A percentile compares a stretch with the other conserved stretches of the same genome.
Evolutionary conservation across 2,888 invertebrate species (phyloP).

Genomic region (Amblyjoppa proteus): DNA sequence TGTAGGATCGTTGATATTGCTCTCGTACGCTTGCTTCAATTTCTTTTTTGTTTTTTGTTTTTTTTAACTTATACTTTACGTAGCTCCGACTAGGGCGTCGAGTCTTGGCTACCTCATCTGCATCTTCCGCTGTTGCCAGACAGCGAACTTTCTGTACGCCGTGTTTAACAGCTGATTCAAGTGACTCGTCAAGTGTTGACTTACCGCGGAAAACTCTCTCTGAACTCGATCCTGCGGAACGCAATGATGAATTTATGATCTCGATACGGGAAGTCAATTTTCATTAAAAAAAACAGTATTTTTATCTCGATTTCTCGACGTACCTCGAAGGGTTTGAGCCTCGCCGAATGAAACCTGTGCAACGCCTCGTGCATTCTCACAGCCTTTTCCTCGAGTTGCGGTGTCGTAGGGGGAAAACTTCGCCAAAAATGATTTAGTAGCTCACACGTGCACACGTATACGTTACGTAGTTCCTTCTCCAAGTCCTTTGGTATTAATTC

Average conservation of each 20-base stretch:
- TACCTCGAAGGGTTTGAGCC: conserved; percentile 94
- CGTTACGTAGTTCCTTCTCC: conserved; percentile 92
- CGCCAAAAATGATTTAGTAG: conserved; percentile 97
- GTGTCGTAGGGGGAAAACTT: conserved; percentile 93
- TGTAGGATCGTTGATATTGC: conserved; percentile 77
- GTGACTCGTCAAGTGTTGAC: conserved; percentile 93
- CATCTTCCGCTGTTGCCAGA: conserved; percentile 92
- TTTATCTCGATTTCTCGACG: conserved; percentile 62
- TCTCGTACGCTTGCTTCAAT: conserved; percentile 66
- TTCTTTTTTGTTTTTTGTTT: conserved; percentile 46
- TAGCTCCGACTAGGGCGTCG: conserved; percentile 69
- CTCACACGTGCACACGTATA: conserved; percentile 95
- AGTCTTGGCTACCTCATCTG: conserved; percentile 82
- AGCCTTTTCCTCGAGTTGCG: conserved; percentile 91
- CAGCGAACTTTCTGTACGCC: conserved; percentile 93
- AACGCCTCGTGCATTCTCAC: conserved; percentile 96
- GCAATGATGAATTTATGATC: conserved; percentile 29
- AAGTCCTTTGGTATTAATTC: conserved; percentile 94
- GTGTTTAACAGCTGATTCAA: conserved; percentile 94
- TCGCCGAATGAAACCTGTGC: conserved; percentile 94
- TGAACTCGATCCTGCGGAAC: conserved; percentile 90
- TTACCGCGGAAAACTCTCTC: conserved; percentile 92
- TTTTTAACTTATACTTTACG: conserved; percentile 57
- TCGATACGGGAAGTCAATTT: background rate
- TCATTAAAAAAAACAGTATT: conserved; percentile 9